phyloP scores from a whole-genome alignment of 2,888 invertebrate species.

The Agrochola macilenta region DNA sequence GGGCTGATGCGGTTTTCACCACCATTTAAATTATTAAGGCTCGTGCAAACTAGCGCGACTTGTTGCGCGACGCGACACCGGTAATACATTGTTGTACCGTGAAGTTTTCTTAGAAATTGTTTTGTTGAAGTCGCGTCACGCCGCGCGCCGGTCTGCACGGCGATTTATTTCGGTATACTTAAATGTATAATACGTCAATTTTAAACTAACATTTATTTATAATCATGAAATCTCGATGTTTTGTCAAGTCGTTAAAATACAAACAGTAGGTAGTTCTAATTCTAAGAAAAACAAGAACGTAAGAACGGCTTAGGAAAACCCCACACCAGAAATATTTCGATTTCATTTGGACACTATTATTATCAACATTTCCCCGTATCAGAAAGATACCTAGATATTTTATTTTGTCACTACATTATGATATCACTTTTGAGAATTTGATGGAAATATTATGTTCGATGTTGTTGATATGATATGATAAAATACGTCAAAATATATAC shows the following conservation, averaged over 20 bases:
- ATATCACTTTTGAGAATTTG: constrained; percentile 35
- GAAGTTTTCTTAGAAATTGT: too few species aligned
- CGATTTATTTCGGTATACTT: too few species aligned
- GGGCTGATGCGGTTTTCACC: too few species aligned
- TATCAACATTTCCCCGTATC: constrained; percentile 34
- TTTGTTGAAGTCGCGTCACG: too few species aligned
- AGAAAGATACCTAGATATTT: constrained; percentile 14
- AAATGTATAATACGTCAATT: background rate
- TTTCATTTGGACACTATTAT: constrained; percentile 25
- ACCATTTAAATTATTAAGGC: too few species aligned
- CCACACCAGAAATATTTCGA: background rate
- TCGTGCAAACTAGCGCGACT: too few species aligned
- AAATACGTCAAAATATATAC: background rate
- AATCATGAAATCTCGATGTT: background rate
- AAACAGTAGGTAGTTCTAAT: too few species aligned
- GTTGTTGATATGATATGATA: constrained; percentile 7
- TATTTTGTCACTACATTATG: constrained; percentile 18
- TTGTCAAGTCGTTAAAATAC: background rate
- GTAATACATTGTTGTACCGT: too few species aligned
- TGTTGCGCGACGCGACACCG: too few species aligned
- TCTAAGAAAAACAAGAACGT: background rate
- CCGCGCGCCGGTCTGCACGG: too few species aligned
- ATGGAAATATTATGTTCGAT: constrained; percentile 26
- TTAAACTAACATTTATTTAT: background rate
- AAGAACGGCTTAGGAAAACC: constrained; percentile 5